Percentiles rank a stretch among this genome's conserved stretches.
Evolutionary conservation across 2,888 invertebrate genomes (phyloP).

Genomic region (Poecilus cupreus): DNA sequence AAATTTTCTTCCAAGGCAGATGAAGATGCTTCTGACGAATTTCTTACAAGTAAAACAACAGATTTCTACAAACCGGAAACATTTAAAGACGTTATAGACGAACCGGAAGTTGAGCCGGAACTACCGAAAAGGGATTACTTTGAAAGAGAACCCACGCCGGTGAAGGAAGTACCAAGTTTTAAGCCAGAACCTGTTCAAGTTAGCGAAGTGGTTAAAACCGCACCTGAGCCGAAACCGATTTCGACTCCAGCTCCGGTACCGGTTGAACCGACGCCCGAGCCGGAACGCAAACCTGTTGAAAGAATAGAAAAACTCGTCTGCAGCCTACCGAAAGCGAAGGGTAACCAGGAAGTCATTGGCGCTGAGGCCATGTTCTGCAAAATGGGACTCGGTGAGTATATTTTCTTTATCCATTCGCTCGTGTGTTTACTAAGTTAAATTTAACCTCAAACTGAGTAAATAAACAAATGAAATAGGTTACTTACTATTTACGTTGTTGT

Average conservation of each 20-base stretch:
- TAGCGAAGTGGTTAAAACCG: constrained; percentile 39
- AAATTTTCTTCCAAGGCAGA: constrained; percentile 59
- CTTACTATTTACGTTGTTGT: neutral
- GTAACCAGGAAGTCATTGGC: constrained; percentile 73
- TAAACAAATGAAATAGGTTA: neutral
- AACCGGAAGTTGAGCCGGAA: constrained; percentile 62
- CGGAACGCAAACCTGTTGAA: constrained; percentile 65
- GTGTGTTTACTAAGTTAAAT: constrained; percentile 9
- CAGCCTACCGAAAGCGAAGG: constrained; percentile 52
- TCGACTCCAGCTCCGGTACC: constrained; percentile 49
- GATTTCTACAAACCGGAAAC: constrained; percentile 62
- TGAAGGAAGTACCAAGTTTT: constrained; percentile 47
- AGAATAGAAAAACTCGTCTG: constrained; percentile 66
- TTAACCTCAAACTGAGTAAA: constrained; percentile 23
- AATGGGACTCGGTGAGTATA: constrained; percentile 81
- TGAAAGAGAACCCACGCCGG: constrained; percentile 59
- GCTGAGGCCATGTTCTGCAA: constrained; percentile 83
- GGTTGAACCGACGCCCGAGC: constrained; percentile 36
- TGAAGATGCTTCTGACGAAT: constrained; percentile 41
- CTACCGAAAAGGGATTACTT: constrained; percentile 61
- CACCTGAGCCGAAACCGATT: constrained; percentile 53
- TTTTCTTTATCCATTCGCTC: neutral
- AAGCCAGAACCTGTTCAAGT: constrained; percentile 62
- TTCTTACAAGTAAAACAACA: constrained; percentile 50
- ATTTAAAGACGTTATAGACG: constrained; percentile 68